Conservation (phyloP, 2,113 vertebrate genomes). For the Lichenostomus cassidix region DNA sequence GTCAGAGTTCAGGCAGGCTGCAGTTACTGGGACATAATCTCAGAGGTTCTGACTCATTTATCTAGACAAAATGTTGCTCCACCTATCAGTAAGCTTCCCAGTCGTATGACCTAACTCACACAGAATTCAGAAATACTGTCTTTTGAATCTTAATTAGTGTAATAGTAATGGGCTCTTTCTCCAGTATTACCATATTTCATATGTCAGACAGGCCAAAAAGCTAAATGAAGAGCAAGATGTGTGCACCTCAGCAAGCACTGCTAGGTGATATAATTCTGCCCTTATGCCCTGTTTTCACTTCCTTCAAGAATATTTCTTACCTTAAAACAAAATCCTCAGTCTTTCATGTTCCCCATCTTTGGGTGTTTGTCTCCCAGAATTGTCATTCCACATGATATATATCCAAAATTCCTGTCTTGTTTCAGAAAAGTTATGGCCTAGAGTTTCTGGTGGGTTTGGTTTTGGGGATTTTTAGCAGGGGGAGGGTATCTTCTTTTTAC, state of each 20-base stretch:
- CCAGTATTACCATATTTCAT: background rate
- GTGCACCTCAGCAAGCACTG: background rate
- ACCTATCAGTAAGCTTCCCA: background rate
- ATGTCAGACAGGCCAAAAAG: background rate
- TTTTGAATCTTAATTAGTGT: background rate
- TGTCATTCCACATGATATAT: background rate
- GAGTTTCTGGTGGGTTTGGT: background rate
- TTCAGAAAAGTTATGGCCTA: background rate
- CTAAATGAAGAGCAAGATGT: background rate
- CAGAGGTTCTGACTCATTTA: background rate
- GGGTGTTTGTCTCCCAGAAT: background rate
- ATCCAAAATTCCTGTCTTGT: background rate
- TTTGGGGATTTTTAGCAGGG: fast-evolving
- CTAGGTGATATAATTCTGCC: background rate
- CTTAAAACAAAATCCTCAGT: background rate
- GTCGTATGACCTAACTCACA: background rate
- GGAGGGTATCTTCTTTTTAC: background rate
- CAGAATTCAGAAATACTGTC: background rate
- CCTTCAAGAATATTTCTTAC: background rate
- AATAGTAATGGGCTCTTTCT: background rate
- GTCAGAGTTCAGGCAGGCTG: background rate
- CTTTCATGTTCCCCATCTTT: background rate
- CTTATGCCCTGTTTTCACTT: background rate
- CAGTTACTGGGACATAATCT: background rate
- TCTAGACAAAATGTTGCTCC: background rate